Evolutionary conservation across 2,113 vertebrate genomes (phyloP), one percentile per base, ranked within the genome.

Genomic region (Alces alces): DNA sequence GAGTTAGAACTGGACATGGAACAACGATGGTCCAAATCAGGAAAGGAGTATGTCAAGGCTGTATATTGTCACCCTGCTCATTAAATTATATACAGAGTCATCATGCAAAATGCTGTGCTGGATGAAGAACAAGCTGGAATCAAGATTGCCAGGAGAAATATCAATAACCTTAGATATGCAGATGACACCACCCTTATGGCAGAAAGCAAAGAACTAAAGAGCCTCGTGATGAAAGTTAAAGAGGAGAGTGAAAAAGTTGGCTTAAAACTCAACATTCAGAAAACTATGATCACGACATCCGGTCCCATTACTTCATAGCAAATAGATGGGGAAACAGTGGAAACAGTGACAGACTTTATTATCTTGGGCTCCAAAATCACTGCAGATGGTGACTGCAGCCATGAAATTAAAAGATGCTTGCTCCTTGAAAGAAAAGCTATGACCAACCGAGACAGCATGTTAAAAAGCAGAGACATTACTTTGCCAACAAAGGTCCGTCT

Each of bases 231-330:
- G 66, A 70, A 70, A 70, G 66, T 70, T 10, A 70, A 39, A 39
- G 19, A 70, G 10, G n/a, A 70, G n/a, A 70, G n/a, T 70, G 9
- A 70, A 39, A 39, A 70, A 12, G 19, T 70, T 70, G 21, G 66
- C n/a, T 70, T 70, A 70, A 70, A 70, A 70, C n/a, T 70, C 10
- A 70, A 70, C 66, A 70, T 70, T 21, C 19, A 70, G n/a, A 70
- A 70, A 70, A 23, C 66, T 70, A 12, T 2, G 0, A 23, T 39
- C 19, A 70, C 0, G 1, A 5, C 1, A 39, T 23, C n/a, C 0
- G 1, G 19, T 70, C 19, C 66, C 19, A 70, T 39, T n/a, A 70
- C 10, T 23, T 70, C n/a, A 23, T 39, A 19, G n/a, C 19, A 70
- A 39, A 70, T 23, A 70, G 19, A 39, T 39, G 19, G 19, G n/a